Base-by-base conservation (phyloP, 1,140 invertebrate genomes). In the Bombus haemorrhoidalis region DNA sequence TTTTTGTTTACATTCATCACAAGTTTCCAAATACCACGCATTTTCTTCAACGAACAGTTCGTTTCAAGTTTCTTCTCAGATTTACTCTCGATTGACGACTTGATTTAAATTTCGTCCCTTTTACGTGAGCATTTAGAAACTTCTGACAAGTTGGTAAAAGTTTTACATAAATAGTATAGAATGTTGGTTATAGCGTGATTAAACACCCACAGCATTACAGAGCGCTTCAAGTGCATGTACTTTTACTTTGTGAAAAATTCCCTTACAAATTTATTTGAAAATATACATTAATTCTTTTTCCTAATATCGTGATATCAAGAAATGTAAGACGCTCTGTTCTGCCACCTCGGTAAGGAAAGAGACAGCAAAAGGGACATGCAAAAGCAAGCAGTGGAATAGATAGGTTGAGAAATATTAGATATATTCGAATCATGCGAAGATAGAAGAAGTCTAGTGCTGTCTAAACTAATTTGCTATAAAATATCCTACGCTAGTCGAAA, bases 401-500 rank as follows among this genome's bases (percentile, higher is more conserved):
- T 68, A 69, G 59, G 53, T 66, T 77, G 74, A 77, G 72, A 81
- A 81, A 77, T 25, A 57, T 68, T 76, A 39, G 43, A 77, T 22
- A 25, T n/a, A 81, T 68, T 78, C 22, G 66, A 81, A 39, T 66
- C 89, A 90, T 90, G 89, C 89, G 37, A 87, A 81, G 59, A 86
- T 81, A 53, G 79, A 82, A 53, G 64, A 77, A 91, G 93, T 81
- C 59, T 77, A 89, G 69, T 83, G 82, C 57, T 77, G 37, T 88
- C 74, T 83, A 90, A 39, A 47, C 84, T 84, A 91, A 87, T 53
- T 22, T 76, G 64, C 57, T 87, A 76, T 82, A 86, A 78, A 34
- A n/a, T 62, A 80, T 91, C 83, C 88, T 91, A 89, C 69, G 72
- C 87, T 91, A 91, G 32, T 91, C 79, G 53, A 87, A 87, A 74